Percentiles rank a stretch among this genome's conserved stretches.
Evolutionary conservation across 2,113 vertebrate species (phyloP).

Genomic region (Anguilla japonica): DNA sequence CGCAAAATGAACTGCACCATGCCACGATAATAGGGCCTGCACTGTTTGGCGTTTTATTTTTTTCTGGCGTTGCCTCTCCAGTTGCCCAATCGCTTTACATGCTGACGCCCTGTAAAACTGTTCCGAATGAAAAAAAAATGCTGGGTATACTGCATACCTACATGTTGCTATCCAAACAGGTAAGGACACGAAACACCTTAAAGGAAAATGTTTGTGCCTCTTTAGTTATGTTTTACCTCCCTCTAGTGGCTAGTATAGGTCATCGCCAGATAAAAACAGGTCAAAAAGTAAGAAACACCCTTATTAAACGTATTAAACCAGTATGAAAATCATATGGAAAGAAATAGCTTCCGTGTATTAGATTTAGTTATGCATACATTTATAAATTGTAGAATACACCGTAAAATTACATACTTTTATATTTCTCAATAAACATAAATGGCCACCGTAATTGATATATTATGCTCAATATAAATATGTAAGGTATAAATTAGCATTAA

Average conservation of each 20-base stretch:
- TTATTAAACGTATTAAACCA: background rate
- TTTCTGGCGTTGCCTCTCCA: background rate
- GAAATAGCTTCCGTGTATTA: no score
- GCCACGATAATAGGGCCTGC: background rate
- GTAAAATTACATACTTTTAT: no score
- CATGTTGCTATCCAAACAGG: constrained; percentile 24
- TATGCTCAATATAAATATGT: no score
- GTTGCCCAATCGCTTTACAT: background rate
- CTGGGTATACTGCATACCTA: background rate
- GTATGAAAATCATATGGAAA: no score
- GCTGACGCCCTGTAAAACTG: background rate
- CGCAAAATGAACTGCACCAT: constrained; percentile 35
- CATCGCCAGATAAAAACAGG: no score
- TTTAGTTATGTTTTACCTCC: background rate
- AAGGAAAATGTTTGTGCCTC: background rate
- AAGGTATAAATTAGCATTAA: no score
- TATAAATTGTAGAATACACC: no score
- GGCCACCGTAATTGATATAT: no score
- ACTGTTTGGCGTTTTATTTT: background rate
- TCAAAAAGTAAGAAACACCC: background rate
- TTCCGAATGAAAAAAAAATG: background rate
- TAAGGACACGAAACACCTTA: constrained; percentile 2
- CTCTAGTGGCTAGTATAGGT: background rate
- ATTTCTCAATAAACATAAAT: no score
- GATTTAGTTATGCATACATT: no score